Evolutionary conservation across 2,113 vertebrate genomes (phyloP).

Genomic region (Protobothrops mucrosquamatus): DNA sequence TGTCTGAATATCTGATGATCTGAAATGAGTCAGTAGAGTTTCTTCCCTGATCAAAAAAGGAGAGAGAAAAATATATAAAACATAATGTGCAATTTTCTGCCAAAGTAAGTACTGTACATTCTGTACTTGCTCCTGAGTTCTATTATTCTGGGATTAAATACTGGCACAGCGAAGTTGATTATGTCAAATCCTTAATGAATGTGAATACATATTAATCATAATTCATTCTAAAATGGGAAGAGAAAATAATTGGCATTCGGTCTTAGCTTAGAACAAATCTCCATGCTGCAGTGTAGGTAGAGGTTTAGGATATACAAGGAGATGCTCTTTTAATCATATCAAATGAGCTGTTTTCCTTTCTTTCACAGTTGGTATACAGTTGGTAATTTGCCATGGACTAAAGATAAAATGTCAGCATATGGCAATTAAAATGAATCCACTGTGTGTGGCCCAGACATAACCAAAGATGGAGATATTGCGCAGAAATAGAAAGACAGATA

Average conservation of each 20-base stretch:
- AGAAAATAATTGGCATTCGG: neutral
- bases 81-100: neutral
- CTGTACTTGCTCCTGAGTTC: neutral
- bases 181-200: neutral
- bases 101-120: neutral
- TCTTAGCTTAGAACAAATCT: slow-evolving; percentile 8
- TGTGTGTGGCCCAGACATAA: slow-evolving; percentile 18
- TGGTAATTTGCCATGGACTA: neutral
- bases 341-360: slow-evolving; percentile 14
- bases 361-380: slow-evolving; percentile 28
- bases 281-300: neutral
- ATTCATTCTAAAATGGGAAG: neutral
- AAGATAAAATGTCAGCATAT: slow-evolving; percentile 33
- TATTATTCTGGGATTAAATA: neutral
- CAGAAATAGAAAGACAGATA: neutral
- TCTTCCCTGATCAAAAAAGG: neutral
- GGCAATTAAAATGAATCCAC: slow-evolving; percentile 29
- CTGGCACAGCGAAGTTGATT: neutral
- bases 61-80: neutral
- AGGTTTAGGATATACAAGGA: slow-evolving; percentile 6
- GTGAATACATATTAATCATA: neutral
- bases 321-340: neutral
- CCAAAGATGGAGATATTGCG: slow-evolving; percentile 31
- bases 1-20: neutral
- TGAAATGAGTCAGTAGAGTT: neutral